phyloP scores from a whole-genome alignment of 2,797 vertebrate species.

The Micromesistius poutassou region DNA sequence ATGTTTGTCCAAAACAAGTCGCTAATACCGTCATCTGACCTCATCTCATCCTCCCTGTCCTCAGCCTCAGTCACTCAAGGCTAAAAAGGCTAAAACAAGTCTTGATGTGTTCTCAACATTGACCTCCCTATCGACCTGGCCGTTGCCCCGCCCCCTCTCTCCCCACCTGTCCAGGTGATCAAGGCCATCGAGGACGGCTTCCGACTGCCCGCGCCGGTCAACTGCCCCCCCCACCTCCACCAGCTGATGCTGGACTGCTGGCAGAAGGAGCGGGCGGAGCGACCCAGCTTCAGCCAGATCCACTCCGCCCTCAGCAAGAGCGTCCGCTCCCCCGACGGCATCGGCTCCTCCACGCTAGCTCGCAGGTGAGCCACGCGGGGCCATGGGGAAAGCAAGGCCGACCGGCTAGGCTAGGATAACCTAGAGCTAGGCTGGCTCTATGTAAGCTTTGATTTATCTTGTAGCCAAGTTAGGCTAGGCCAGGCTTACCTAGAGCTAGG shows the following conservation, averaged over 20 bases:
- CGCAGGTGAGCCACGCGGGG: constrained; percentile 60
- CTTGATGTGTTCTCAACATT: neutral
- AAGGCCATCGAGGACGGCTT: constrained; percentile 96
- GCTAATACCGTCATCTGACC: too few relatives aligned
- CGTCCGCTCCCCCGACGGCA: constrained; percentile 80
- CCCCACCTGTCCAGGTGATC: constrained; percentile 75
- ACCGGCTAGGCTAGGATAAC: too few relatives aligned
- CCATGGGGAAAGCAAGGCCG: too few relatives aligned
- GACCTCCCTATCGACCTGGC: neutral
- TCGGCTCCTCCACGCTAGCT: constrained; percentile 69
- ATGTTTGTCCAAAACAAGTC: too few relatives aligned
- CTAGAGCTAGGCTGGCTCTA: too few relatives aligned
- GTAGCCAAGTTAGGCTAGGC: too few relatives aligned
- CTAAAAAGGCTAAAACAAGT: too few relatives aligned
- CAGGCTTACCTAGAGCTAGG: too few relatives aligned
- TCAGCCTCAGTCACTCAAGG: too few relatives aligned
- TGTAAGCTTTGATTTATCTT: too few relatives aligned
- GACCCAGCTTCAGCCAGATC: constrained; percentile 91
- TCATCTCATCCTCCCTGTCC: too few relatives aligned
- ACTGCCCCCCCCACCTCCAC: constrained; percentile 82
- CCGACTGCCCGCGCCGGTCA: constrained; percentile 87
- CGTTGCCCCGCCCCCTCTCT: neutral
- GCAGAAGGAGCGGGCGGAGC: constrained; percentile 87
- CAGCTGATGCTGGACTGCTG: constrained; percentile 93
- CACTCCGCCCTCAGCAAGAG: constrained; percentile 86